Evolutionary conservation across 2,888 invertebrate species (phyloP), one percentile per base, ranked within the genome.

Genomic region (Nebria brevicollis): DNA sequence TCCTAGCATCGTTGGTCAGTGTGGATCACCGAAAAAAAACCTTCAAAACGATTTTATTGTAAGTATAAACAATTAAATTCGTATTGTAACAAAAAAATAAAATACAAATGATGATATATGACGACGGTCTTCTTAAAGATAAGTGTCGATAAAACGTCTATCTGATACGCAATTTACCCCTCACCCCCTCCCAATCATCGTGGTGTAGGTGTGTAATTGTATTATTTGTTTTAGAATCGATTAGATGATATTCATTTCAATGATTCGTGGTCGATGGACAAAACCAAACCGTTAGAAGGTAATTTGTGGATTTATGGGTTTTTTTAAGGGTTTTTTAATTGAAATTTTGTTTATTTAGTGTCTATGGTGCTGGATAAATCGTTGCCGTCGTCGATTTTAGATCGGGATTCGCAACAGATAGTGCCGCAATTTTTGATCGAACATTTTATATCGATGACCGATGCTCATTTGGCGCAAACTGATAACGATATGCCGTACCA

Each of bases 391-490:
- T 64, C 75, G 64, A 41, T 66, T 73, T 34, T 80, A 10, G 80
- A 80, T 75, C 43, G 82, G 20, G 83, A 83, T 54, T 75, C 82
- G 75, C 90, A 91, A 84, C 88, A 90, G 82, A 90, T 92, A 75
- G 92, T 93, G 20, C 93, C 93, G 34, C 90, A 91, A 84, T 87
- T 89, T 72, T 87, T 95, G 74, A 88, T 95, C 25, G 92, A 94
- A 84, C 92, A 92, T 84, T 95, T 93, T 86, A 90, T 94, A n/a
- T 92, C 92, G 26, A 94, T 95, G 94, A 92, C 92, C 5, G 91
- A 93, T 83, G 91, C 92, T 0, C 88, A 89, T 20, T 88, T 91
- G 77, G 90, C 91, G 13, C 90, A 90, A 20, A 89, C 91, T 8
- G 93, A 94, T 85, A 89, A 90, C 54, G 94, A 95, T 85, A 91